Base-by-base conservation (phyloP, 2,888 invertebrate species). In the Ommatoiulus sabulosus region DNA sequence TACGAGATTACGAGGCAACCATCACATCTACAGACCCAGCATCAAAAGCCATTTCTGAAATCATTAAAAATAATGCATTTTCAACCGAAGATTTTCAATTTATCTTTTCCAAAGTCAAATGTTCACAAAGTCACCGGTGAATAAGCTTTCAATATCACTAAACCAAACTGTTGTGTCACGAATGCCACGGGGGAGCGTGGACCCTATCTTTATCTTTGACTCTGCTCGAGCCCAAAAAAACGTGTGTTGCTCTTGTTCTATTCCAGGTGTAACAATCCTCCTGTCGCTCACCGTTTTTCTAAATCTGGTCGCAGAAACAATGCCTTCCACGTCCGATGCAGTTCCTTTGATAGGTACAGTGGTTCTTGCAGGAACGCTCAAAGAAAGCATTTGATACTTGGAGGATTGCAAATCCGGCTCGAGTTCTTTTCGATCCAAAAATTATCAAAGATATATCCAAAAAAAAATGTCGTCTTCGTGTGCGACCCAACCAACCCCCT, bases 301-400 rank as follows among this genome's bases (percentile, higher is more conserved):
- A 94, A 97, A 98, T 95, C 96, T 98, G 95, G 97, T 98, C 93
- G 97, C 97, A 92, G 98, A 98, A 95, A 97, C 97, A 94, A 96
- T 98, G 96, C 98, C 99, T 94, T 97, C 97, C 86, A 98, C 99
- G 94, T 99, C 99, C 94, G 99, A 99, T 94, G 98, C 99, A 93
- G 97, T 99, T 94, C 99, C 99, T 93, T 96, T 99, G 93, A 97
- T 99, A 97, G 99, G 99, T 98, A 97, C 46, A 86, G 57, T 87
- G 48, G 92, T 44, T 80, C 72, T 46, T 35, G 48, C n/a, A 84
- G 44, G 35, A 88, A 84, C 63, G n/a, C 44, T 46, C 57, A 89
- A 89, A 87, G 89, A 89, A 84, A 88, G 88, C 89, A 88, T 89
- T 89, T 89, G 89, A 89, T 89, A 89, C 89, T 89, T 89, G 89